Percentiles rank a stretch among this genome's conserved stretches.
Evolutionary conservation across 2,888 invertebrate species (phyloP).

Genomic region (Nycteola revayana): DNA sequence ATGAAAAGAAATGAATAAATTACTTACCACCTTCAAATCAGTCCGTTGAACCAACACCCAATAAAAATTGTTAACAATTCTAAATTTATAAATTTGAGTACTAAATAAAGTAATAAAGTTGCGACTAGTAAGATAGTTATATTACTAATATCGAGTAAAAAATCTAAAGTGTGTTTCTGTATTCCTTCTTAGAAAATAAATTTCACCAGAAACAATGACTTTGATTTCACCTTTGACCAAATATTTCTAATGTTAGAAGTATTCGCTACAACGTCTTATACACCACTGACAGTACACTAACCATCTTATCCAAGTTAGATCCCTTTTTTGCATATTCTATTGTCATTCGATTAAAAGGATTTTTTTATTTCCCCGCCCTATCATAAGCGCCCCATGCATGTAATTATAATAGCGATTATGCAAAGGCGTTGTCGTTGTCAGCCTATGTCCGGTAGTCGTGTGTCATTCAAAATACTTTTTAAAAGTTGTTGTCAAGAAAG

Average conservation of each 20-base stretch:
- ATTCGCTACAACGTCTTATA: conserved; percentile 45
- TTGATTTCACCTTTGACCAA: conserved; percentile 26
- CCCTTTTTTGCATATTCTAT: conserved; percentile 58
- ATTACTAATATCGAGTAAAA: too few species aligned
- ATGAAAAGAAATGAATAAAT: too few species aligned
- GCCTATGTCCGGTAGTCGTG: conserved; percentile 9
- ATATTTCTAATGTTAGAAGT: conserved; percentile 35
- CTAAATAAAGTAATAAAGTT: too few species aligned
- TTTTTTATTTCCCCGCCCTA: conserved; percentile 53
- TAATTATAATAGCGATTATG: conserved; percentile 21
- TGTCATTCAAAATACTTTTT: too few species aligned
- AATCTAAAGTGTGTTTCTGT: too few species aligned
- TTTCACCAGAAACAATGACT: conserved; percentile 47
- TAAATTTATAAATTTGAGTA: too few species aligned
- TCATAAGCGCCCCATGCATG: conserved; percentile 19
- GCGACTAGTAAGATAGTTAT: too few species aligned
- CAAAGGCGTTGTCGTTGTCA: conserved; percentile 28
- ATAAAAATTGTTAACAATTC: too few species aligned
- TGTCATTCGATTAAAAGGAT: conserved; percentile 53
- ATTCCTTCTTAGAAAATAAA: conserved; percentile 38
- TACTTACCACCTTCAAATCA: too few species aligned
- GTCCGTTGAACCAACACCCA: too few species aligned
- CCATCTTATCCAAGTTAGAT: conserved; percentile 43
- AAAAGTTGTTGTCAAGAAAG: too few species aligned
- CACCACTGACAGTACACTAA: conserved; percentile 54